phyloP scores from a whole-genome alignment of 2,113 vertebrate genomes.

The Narcine bancroftii region DNA sequence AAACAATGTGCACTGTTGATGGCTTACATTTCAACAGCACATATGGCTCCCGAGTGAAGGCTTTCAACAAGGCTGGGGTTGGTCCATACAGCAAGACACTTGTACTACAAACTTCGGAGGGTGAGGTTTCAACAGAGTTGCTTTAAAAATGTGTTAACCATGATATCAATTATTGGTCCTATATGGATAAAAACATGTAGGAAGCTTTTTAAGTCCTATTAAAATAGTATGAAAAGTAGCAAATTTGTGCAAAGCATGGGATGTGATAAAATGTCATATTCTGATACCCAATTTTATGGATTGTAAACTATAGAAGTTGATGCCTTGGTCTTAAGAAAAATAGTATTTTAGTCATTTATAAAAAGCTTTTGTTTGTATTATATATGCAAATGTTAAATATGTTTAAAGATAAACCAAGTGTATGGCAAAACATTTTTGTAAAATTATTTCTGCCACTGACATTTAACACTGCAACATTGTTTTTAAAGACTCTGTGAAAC shows the following conservation, averaged over 20 bases:
- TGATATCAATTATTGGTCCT: background rate
- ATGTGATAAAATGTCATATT: background rate
- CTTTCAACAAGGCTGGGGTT: slow-evolving; percentile 87
- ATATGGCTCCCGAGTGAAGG: slow-evolving; percentile 87
- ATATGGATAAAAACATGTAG: background rate
- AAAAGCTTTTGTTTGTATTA: slow-evolving; percentile 27
- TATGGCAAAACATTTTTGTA: slow-evolving; percentile 13
- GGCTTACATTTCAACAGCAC: slow-evolving; percentile 98
- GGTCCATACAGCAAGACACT: slow-evolving; percentile 97
- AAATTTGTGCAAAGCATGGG: slow-evolving; percentile 16
- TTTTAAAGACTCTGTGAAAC: slow-evolving; percentile 9
- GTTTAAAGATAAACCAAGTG: background rate
- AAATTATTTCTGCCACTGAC: background rate
- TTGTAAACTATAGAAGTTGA: background rate
- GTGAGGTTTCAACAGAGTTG: slow-evolving; percentile 56
- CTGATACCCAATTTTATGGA: background rate
- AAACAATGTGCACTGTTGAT: slow-evolving; percentile 97
- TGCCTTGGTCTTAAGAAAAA: background rate
- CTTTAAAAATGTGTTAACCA: slow-evolving; percentile 12
- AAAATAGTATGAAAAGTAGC: background rate
- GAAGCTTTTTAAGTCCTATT: background rate
- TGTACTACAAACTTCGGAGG: slow-evolving; percentile 92
- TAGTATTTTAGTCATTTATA: too few relatives aligned
- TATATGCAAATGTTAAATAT: slow-evolving; percentile 25
- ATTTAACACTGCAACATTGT: background rate